Evolutionary conservation across 2,797 vertebrate species (phyloP).

Genomic region (Margarornis squamiger): DNA sequence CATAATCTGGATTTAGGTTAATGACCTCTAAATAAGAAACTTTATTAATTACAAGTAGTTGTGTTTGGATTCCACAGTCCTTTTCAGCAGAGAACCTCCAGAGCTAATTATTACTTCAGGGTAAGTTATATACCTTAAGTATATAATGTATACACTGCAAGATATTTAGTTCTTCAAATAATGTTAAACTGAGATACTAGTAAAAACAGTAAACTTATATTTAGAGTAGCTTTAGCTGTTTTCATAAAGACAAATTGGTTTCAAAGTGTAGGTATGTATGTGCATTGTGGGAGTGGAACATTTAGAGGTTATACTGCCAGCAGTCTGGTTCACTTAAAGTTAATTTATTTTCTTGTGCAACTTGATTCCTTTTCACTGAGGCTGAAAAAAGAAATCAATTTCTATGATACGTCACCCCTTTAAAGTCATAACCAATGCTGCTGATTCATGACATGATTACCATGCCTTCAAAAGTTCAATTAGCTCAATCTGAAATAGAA

Average conservation of each 20-base stretch:
- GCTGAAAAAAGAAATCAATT: not conserved
- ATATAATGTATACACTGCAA: not conserved
- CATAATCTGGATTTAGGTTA: not conserved
- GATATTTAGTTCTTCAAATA: not conserved
- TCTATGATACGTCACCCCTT: not conserved
- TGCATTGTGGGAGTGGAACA: not conserved
- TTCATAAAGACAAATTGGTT: not conserved
- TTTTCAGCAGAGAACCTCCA: not conserved
- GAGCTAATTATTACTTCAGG: not conserved
- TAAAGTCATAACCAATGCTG: not conserved
- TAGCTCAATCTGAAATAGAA: conserved; percentile 32
- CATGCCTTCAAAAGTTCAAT: conserved; percentile 31
- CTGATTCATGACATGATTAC: conserved; percentile 36
- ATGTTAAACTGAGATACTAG: not conserved
- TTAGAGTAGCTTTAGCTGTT: not conserved
- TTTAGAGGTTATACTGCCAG: not conserved
- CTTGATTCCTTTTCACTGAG: conserved; percentile 2
- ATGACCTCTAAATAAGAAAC: not conserved
- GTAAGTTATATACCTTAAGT: not conserved
- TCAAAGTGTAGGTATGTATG: not conserved
- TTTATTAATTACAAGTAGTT: not conserved
- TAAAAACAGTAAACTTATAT: not conserved
- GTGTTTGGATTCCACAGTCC: not conserved
- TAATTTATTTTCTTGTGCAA: conserved; percentile 19
- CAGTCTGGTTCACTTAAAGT: not conserved